phyloP scores from a whole-genome alignment of 2,113 vertebrate genomes.

The Petrocephalus microphthalmus region DNA sequence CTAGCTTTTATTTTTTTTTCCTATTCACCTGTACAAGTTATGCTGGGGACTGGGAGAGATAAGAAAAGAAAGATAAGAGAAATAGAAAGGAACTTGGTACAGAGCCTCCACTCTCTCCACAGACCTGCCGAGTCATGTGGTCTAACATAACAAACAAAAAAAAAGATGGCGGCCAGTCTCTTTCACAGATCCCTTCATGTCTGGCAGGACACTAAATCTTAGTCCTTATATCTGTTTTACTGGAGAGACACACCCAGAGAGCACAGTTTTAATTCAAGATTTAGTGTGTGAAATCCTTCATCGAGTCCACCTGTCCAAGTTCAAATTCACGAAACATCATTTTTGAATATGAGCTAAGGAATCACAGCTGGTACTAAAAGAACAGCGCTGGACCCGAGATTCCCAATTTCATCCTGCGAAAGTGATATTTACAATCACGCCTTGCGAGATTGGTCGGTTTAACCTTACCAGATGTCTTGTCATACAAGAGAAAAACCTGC shows the following conservation, averaged over 20 bases:
- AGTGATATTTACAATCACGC: slow-evolving; percentile 77
- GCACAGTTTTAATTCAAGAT: slow-evolving; percentile 69
- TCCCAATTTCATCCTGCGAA: slow-evolving; percentile 66
- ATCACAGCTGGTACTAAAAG: slow-evolving; percentile 64
- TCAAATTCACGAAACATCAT: slow-evolving; percentile 60
- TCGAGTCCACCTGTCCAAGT: slow-evolving; percentile 62
- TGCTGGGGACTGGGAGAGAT: slow-evolving; percentile 52
- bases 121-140: background rate
- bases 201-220: slow-evolving; percentile 16
- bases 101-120: background rate
- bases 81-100: slow-evolving; percentile 20
- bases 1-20: slow-evolving; percentile 37
- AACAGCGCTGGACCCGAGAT: slow-evolving; percentile 57
- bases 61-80: slow-evolving; percentile 47
- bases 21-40: slow-evolving; percentile 53
- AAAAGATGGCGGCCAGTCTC: slow-evolving; percentile 7
- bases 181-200: background rate
- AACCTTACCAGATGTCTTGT: slow-evolving; percentile 52
- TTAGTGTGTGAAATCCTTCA: slow-evolving; percentile 65
- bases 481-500: slow-evolving; percentile 57
- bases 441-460: slow-evolving; percentile 56
- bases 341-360: slow-evolving; percentile 50
- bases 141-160: background rate
- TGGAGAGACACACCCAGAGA: slow-evolving; percentile 49
- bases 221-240: slow-evolving; percentile 8